phyloP scores from a whole-genome alignment of 2,888 invertebrate genomes.

The Celastrina argiolus region DNA sequence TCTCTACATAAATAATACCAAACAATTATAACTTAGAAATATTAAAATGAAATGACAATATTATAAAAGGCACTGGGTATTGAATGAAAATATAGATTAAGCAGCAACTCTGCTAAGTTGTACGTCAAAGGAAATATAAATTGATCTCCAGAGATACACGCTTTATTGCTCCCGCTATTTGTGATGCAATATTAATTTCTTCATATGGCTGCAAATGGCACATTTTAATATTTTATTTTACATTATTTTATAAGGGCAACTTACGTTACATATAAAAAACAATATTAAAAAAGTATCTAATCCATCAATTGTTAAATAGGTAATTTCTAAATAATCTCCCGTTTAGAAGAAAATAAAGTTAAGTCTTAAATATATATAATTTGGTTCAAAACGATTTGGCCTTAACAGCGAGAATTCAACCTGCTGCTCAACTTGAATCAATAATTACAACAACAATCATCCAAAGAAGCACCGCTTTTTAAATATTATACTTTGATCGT shows the following conservation, averaged over 20 bases:
- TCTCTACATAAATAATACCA: constrained; percentile 1
- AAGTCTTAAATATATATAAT: no score
- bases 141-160: neutral
- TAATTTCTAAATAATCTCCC: no score
- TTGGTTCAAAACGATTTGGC: no score
- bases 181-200: neutral
- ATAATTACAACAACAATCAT: no score
- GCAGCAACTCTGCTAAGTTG: neutral
- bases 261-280: no score
- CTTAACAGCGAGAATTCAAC: no score
- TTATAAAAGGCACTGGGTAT: neutral
- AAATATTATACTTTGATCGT: neutral
- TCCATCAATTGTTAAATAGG: no score
- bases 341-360: no score
- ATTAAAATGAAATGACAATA: neutral
- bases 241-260: no score
- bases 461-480: neutral
- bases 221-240: no score
- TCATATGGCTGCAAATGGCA: neutral
- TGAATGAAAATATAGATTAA: neutral
- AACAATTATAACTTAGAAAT: neutral
- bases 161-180: neutral
- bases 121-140: constrained; percentile 2
- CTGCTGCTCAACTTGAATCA: no score
- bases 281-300: no score